Conservation (phyloP, 64 coral and sea anemone genomes). For the Montipora efflorescens region DNA sequence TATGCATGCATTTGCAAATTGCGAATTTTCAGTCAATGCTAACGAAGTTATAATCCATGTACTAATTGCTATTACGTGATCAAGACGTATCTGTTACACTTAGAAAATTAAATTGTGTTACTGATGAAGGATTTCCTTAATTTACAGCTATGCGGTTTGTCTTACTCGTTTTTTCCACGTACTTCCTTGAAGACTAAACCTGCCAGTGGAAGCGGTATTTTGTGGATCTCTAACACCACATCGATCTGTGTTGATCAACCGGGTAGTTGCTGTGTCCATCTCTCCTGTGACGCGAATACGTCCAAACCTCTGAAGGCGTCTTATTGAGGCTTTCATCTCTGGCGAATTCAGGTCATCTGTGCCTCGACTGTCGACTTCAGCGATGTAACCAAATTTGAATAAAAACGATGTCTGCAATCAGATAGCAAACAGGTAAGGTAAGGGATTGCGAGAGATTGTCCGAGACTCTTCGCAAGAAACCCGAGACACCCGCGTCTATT, state of each 20-base stretch:
- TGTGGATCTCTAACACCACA: conserved; percentile 81
- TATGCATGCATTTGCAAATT: too few species aligned
- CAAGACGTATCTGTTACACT: too few species aligned
- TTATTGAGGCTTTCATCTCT: conserved; percentile 1
- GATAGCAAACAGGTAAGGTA: background rate
- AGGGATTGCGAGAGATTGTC: background rate
- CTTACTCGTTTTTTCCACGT: conserved; percentile 91
- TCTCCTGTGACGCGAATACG: conserved; percentile 75
- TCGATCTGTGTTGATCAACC: conserved; percentile 66
- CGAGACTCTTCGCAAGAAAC: too few species aligned
- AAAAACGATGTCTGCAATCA: background rate
- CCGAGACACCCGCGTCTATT: too few species aligned
- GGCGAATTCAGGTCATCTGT: background rate
- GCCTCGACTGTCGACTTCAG: background rate
- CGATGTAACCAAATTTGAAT: conserved; percentile 21
- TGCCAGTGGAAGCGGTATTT: conserved; percentile 44
- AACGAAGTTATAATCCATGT: too few species aligned
- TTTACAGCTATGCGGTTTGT: too few species aligned
- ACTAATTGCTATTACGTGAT: too few species aligned
- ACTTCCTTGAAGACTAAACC: conserved; percentile 81
- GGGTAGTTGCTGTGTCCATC: conserved; percentile 73
- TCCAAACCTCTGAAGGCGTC: conserved; percentile 81
- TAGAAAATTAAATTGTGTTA: too few species aligned
- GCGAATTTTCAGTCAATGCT: too few species aligned
- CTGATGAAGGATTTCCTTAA: too few species aligned